Percentiles rank a stretch among this genome's conserved stretches.
These are phyloP conservation scores for Chrysochloris asiatica DNA, from an alignment of 2,113 vertebrate species.

Conservation along the genomic window DNA sequence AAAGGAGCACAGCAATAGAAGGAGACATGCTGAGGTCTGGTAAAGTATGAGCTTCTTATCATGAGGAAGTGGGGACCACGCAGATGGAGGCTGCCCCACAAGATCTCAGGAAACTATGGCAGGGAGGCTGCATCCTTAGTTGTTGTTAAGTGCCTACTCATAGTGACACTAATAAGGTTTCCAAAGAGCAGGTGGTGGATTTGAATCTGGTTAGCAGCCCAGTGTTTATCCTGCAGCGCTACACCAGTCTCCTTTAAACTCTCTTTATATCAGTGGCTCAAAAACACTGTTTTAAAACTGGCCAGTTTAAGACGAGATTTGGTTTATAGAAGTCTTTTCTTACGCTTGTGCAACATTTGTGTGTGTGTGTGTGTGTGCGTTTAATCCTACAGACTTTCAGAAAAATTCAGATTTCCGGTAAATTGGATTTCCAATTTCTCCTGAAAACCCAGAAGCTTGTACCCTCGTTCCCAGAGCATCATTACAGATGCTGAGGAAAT, in stretches of 20 bases:
- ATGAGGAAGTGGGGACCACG: not conserved
- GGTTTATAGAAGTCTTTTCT: not conserved
- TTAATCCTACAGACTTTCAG: not conserved
- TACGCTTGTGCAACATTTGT: not conserved
- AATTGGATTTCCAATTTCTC: not conserved
- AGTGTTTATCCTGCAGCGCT: too few relatives aligned
- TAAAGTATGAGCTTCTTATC: too few relatives aligned
- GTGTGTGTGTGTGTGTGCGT: too few relatives aligned
- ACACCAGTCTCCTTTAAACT: not conserved
- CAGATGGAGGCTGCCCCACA: not conserved
- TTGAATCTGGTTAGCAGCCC: too few relatives aligned
- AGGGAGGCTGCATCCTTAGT: too few relatives aligned
- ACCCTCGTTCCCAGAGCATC: not conserved
- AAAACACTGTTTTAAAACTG: not conserved
- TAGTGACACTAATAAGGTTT: too few relatives aligned
- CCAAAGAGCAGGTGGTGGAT: too few relatives aligned
- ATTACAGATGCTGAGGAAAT: not conserved
- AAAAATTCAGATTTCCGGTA: not conserved
- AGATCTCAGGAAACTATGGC: not conserved
- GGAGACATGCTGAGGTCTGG: too few relatives aligned
- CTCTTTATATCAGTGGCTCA: not conserved
- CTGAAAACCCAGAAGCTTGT: not conserved
- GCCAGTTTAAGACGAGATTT: not conserved
- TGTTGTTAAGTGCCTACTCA: too few relatives aligned
- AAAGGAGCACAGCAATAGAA: too few relatives aligned